Base-by-base conservation (phyloP, 2,888 invertebrate genomes). In the Drosophila meridionalis region DNA sequence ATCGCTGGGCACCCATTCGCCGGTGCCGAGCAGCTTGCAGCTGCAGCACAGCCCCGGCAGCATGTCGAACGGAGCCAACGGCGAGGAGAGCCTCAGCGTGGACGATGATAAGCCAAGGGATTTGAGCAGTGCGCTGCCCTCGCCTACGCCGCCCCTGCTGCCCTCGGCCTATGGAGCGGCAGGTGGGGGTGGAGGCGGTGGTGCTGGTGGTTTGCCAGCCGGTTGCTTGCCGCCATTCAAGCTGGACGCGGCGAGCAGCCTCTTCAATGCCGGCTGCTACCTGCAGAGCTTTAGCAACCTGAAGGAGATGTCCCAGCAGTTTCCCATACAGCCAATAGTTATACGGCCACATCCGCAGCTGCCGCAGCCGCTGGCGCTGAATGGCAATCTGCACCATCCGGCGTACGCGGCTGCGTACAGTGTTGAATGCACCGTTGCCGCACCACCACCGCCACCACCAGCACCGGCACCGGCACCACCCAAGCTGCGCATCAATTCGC, bases 21-120 rank as follows among this genome's bases (percentile, higher is more conserved):
- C 93, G 9, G 93, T 93, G 76, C 93, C 93, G 65, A 93, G 92
- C 78, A 93, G 92, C 74, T 78, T 93, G 67, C 93, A 93, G 64
- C 82, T 93, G 62, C 93, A 93, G 77, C 93, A 93, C 66, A 93
- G 93, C 83, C 93, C 93, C 3, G 93, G 93, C 40, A 93, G 93
- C 70, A 93, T 93, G 60, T 93, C 93, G 32, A 93, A 93, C 36
- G 93, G 93, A 7, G 93, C 92, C 52, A 93, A 93, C 65, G 52
- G 52, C 52, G 93, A 93, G 70, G 93, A 93, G 65, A 91, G 90
- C 38, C 83, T 93, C 32, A 92, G 93, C 73, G 92, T 93, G 55
- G 93, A 93, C 71, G 92, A 92, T 47, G 93, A 93, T 30, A 93
- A 93, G 74, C 92, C 93, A 11, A 90, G 93, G 40, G 92, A 93